Conservation (phyloP, 35 echinoderm and acorn worm genomes). For the Anneissia japonica region DNA sequence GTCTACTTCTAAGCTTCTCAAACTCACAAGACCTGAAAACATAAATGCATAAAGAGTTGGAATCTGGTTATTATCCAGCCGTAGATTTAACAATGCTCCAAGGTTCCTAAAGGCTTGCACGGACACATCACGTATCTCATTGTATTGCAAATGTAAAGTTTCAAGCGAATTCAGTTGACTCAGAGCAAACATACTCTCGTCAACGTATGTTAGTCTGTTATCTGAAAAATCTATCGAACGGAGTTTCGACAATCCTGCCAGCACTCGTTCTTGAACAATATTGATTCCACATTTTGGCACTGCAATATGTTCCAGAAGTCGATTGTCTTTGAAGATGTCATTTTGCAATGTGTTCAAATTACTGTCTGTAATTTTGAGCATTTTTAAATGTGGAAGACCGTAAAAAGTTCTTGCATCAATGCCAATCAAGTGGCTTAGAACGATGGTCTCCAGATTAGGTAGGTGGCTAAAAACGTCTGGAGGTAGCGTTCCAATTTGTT, state of each 20-base stretch:
- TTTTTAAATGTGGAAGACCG: conserved; percentile 29
- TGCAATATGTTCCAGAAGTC: conserved; percentile 39
- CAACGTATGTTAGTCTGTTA: conserved; percentile 36
- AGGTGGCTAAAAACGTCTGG: conserved; percentile 39
- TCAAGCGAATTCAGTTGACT: conserved; percentile 10
- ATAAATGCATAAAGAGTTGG: conserved; percentile 17
- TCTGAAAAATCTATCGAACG: conserved; percentile 56
- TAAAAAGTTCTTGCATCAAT: conserved; percentile 34
- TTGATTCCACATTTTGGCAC: conserved; percentile 54
- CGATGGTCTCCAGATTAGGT: conserved; percentile 38
- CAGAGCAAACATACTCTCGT: conserved; percentile 32
- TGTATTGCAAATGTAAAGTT: conserved; percentile 48
- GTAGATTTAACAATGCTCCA: conserved; percentile 38
- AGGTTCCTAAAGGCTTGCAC: conserved; percentile 46
- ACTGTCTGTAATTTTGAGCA: conserved; percentile 55
- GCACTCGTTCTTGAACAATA: conserved; percentile 22
- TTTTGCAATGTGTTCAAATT: conserved; percentile 13
- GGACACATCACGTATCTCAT: conserved; percentile 39
- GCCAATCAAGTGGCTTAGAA: conserved; percentile 41
- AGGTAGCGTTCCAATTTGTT: conserved; percentile 32
- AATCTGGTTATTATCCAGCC: conserved; percentile 51
- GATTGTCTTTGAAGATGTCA: conserved; percentile 41
- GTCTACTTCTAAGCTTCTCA: conserved; percentile 42
- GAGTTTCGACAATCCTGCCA: conserved; percentile 19
- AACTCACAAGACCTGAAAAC: conserved; percentile 23